Evolutionary conservation across 2,797 vertebrate genomes (phyloP), one percentile per base, ranked within the genome.

Genomic region (Threskiornis aethiopicus): DNA sequence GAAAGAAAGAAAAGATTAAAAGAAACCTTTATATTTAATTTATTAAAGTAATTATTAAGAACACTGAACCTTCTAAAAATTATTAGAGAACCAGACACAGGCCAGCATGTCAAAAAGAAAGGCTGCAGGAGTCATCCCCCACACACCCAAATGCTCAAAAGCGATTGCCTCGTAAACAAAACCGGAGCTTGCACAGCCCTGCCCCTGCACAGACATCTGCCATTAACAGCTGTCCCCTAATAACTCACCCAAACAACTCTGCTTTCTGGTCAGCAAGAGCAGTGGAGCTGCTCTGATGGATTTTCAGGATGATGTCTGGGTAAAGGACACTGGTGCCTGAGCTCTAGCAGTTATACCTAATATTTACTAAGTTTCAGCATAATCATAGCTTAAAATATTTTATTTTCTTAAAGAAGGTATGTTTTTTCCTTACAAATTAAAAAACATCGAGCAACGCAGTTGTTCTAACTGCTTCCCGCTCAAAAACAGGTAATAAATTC

Each of bases 131-230:
- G 21, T 87, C 21, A 7, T 44, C 41, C 89, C 69, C 2, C 24
- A 61, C 25, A 17, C 55, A 14, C 24, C 39, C 66, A 72, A 71
- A 59, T 29, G 83, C 57, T 82, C 47, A 18, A 39, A 94, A 92
- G 39, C 13, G 2, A 39, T 62, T 80, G 67, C 33, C 87, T 93
- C 28, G 29, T 58, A 93, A 95, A 95, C 59, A 93, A 96, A 92
- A 33, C 41, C 51, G 55, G 83, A 92, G 70, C 31, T 73, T 61
- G 25, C 71, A 35, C 55, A 84, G 79, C 35, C 28, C 59, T 62
- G 75, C 15, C 86, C 92, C 87, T 82, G 52, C 51, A 24, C 73
- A 90, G 87, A 62, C 72, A 92, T 89, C 93, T 95, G 96, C 89
- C 94, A 49, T 33, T 80, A 86, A 58, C 89, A 96, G 86, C 84